Evolutionary conservation across 2,113 vertebrate species (phyloP).

Genomic region (Pandion haliaetus): DNA sequence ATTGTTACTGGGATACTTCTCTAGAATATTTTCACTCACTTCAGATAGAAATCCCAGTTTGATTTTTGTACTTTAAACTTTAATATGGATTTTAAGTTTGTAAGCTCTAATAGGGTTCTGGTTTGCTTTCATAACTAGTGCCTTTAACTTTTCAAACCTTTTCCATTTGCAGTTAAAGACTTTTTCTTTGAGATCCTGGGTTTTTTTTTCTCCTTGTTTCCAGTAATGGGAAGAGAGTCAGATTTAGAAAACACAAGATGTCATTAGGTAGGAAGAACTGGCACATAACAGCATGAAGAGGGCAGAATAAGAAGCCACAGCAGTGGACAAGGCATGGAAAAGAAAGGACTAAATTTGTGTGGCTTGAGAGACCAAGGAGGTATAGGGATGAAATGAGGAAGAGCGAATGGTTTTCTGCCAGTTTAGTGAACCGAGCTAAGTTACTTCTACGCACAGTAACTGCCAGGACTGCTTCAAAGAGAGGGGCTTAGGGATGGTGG

Average conservation of each 20-base stretch:
- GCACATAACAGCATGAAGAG: not conserved
- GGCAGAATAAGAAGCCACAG: not conserved
- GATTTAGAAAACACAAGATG: not conserved
- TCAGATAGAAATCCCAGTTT: not conserved
- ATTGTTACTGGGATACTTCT: not conserved
- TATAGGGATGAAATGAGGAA: not conserved
- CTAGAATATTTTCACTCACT: not conserved
- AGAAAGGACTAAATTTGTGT: not conserved
- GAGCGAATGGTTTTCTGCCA: not conserved
- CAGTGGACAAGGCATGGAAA: not conserved
- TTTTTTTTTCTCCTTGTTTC: not conserved
- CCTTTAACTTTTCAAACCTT: not conserved
- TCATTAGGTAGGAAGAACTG: not conserved
- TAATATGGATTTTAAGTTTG: not conserved
- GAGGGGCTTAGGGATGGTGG: too few species aligned
- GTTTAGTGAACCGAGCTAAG: not conserved
- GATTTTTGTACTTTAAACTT: not conserved
- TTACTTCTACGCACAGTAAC: not conserved
- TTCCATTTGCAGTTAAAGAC: not conserved
- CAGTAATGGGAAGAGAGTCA: not conserved
- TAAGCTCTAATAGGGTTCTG: not conserved
- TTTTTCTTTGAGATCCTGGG: not conserved
- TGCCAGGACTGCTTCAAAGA: not conserved
- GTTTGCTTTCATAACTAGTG: not conserved
- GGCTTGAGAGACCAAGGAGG: not conserved